phyloP scores from a whole-genome alignment of 2,888 invertebrate species.

The Heliconius aoede region DNA sequence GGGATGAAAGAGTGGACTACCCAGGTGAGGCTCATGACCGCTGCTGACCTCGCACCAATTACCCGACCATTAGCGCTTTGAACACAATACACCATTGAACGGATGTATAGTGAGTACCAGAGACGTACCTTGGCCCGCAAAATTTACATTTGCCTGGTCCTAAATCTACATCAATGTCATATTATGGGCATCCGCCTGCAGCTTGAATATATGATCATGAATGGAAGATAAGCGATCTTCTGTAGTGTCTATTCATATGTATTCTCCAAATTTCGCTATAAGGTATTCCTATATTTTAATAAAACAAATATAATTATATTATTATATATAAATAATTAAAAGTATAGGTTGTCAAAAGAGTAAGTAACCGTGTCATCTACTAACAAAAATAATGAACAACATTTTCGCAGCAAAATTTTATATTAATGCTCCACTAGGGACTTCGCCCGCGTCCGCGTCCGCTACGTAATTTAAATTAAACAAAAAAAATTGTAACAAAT shows the following conservation, averaged over 20 bases:
- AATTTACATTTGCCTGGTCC: conserved; percentile 81
- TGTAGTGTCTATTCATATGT: neutral
- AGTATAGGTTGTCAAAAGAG: too few relatives aligned
- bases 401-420: too few relatives aligned
- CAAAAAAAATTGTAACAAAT: too few relatives aligned
- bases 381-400: too few relatives aligned
- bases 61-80: conserved; percentile 72
- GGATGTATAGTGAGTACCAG: conserved; percentile 66
- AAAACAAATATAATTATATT: neutral
- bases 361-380: too few relatives aligned
- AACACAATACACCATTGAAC: conserved; percentile 77
- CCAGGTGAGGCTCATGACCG: conserved; percentile 64
- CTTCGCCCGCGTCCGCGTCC: too few relatives aligned
- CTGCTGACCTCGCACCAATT: conserved; percentile 71
- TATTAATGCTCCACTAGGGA: too few relatives aligned
- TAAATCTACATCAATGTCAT: conserved; percentile 58
- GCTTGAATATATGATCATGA: conserved; percentile 18
- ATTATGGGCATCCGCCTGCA: conserved; percentile 4
- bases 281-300: neutral
- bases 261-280: neutral
- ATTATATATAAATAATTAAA: too few relatives aligned
- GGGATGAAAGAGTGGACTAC: conserved; percentile 53
- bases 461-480: too few relatives aligned
- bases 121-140: conserved; percentile 61
- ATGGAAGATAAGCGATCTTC: conserved; percentile 2